Base-by-base conservation (phyloP, 2,797 vertebrate species). In the Alauda arvensis region DNA sequence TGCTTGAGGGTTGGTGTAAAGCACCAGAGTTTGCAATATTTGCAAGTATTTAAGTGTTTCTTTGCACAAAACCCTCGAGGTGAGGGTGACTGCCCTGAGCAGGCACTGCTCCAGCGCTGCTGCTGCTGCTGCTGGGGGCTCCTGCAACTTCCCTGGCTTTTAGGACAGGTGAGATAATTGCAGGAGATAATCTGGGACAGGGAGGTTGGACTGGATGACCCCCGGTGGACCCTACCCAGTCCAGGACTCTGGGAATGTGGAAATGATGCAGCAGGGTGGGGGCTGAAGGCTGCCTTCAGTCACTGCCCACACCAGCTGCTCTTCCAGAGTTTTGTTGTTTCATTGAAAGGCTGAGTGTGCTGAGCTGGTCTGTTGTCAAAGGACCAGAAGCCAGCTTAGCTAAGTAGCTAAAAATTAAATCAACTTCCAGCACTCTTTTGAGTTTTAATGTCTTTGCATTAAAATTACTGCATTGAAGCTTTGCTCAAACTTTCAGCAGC, bases 141-240 rank as follows among this genome's bases (percentile, higher is more conserved):
- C 45, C 37, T 29, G 18, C n/a, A 29, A 1, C 16, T 43, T 7
- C 39, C 61, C 3, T 6, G 12, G 49, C 21, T 6, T 28, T 82
- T 14, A 10, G 53, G 39, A 11, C 31, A 52, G 33, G 26, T 49
- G 46, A 26, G 1, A 18, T 18, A 19, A 28, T 5, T 19, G 23
- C 46, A 48, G 48, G 17, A 9, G 39, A 8, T 17, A 0, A 3
- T 26, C 10, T 51, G 71, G 56, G 18, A 29, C 43, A 28, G 43
- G n/a, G 57, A 45, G 45, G 39, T 5, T 10, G 63, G 29, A 0
- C 43, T 33, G 21, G 45, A 0, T 25, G 55, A 4, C 0, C 24
- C 56, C 17, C 49, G 9, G 56, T 3, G 55, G 28, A 51, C n/a
- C n/a, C 6, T 8, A 0, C 28, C 51, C 56, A 1, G 0, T 3